phyloP scores from a whole-genome alignment of 2,113 vertebrate species.

The Tamias sibiricus region DNA sequence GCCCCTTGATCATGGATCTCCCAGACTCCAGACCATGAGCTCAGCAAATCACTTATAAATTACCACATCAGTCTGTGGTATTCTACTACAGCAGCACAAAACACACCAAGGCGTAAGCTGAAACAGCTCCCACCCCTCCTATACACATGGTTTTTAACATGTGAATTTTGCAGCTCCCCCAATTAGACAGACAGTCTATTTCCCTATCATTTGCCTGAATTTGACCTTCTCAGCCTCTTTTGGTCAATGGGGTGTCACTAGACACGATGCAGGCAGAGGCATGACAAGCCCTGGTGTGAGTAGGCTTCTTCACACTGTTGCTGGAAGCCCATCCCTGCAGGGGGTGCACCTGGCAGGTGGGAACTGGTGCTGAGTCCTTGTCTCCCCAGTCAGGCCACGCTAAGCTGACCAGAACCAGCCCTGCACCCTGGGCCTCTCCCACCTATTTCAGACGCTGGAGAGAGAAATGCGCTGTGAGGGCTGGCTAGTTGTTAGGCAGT shows the following conservation, averaged over 20 bases:
- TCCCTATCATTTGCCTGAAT: neutral
- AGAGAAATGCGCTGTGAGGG: neutral
- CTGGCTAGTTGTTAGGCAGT: neutral
- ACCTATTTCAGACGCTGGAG: neutral
- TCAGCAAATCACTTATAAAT: neutral
- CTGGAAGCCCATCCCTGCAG: too few relatives aligned
- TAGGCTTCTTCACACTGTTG: too few relatives aligned
- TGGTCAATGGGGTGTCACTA: too few relatives aligned
- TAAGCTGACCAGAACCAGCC: too few relatives aligned
- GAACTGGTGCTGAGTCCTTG: too few relatives aligned
- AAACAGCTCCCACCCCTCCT: neutral
- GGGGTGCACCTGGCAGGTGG: fast-evolving
- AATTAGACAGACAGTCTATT: neutral
- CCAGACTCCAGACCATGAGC: too few relatives aligned
- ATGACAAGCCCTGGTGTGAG: neutral
- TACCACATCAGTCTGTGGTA: neutral
- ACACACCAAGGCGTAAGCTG: neutral
- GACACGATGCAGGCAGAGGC: neutral
- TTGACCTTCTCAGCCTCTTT: neutral
- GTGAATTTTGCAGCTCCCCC: neutral
- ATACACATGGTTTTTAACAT: neutral
- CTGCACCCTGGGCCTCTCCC: fast-evolving
- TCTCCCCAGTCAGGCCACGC: neutral
- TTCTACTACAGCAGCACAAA: neutral
- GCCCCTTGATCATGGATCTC: neutral